phyloP scores from a whole-genome alignment of 2,797 vertebrate species.

The Sparidentex hasta region DNA sequence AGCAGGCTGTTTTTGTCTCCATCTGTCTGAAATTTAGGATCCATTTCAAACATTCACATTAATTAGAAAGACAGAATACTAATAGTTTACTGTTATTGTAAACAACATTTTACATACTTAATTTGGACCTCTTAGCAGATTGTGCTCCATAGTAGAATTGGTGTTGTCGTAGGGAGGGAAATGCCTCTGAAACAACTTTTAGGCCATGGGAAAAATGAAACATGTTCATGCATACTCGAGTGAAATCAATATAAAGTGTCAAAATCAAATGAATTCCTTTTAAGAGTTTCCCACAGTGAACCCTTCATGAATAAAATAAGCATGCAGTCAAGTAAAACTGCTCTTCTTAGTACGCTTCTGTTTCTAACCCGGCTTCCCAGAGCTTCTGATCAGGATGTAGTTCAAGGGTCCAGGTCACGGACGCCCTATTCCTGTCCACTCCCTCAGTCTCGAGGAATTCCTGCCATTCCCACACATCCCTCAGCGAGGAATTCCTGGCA shows the following conservation, averaged over 20 bases:
- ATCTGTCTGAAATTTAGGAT: too few species aligned
- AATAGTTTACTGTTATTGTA: not conserved
- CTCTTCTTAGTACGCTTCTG: not conserved
- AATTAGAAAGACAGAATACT: not conserved
- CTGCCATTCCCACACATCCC: slow-evolving; percentile 76
- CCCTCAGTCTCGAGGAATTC: slow-evolving; percentile 73
- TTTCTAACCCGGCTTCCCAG: not conserved
- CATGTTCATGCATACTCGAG: slow-evolving; percentile 13
- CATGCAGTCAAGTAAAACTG: slow-evolving; percentile 3
- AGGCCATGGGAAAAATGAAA: slow-evolving; percentile 24
- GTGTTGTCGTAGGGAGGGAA: not conserved
- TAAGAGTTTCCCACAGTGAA: slow-evolving; percentile 25
- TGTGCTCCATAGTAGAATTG: not conserved
- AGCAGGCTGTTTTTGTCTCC: too few species aligned
- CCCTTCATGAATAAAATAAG: slow-evolving; percentile 7
- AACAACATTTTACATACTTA: not conserved
- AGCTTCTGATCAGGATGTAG: slow-evolving; percentile 45
- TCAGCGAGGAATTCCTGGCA: slow-evolving; percentile 71
- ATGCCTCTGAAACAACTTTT: slow-evolving; percentile 6
- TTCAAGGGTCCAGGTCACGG: slow-evolving; percentile 54
- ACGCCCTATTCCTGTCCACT: slow-evolving; percentile 65
- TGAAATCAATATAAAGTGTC: slow-evolving; percentile 38
- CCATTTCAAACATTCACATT: not conserved
- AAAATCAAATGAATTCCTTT: slow-evolving; percentile 34
- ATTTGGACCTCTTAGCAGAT: not conserved